A percentile compares a stretch with the other conserved stretches of the same genome.
Conservation (phyloP, 1,140 invertebrate species). For the Drosophila mojavensis region DNA sequence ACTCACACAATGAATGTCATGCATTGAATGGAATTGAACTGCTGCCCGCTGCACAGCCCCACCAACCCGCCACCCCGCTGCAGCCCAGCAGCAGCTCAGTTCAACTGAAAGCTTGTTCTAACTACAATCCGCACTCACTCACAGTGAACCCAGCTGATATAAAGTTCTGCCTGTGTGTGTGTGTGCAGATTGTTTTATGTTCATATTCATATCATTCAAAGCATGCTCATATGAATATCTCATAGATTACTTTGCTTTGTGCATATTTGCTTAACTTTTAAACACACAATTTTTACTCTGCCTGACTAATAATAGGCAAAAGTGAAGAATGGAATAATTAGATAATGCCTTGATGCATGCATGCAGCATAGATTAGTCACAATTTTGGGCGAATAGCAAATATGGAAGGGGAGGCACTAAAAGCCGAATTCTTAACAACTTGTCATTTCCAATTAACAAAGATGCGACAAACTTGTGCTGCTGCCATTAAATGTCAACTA, state of each 20-base stretch:
- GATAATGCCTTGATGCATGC: no score
- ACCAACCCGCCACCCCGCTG: background rate
- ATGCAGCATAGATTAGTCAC: background rate
- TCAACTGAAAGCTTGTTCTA: slow-evolving; percentile 36
- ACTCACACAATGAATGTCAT: slow-evolving; percentile 80
- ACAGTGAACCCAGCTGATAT: slow-evolving; percentile 1
- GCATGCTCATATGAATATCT: slow-evolving; percentile 46
- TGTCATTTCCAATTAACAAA: slow-evolving; percentile 62
- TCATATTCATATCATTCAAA: slow-evolving; percentile 60
- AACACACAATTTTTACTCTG: slow-evolving; percentile 34
- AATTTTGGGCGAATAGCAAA: no score
- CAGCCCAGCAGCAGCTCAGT: background rate
- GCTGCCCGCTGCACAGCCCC: slow-evolving; percentile 27
- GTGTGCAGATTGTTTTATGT: slow-evolving; percentile 41
- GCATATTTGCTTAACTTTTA: slow-evolving; percentile 65
- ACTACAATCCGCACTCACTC: slow-evolving; percentile 31
- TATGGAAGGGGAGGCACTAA: background rate
- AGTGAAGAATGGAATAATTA: no score
- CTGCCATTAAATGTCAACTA: slow-evolving; percentile 72
- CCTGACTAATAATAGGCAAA: no score
- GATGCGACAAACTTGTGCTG: slow-evolving; percentile 49
- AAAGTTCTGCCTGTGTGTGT: slow-evolving; percentile 22
- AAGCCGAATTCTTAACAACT: slow-evolving; percentile 38
- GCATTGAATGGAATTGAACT: slow-evolving; percentile 78
- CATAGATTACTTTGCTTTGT: slow-evolving; percentile 70